Percentiles rank a stretch among this genome's conserved stretches.
Conservation (phyloP, 2,113 vertebrate genomes). For the Crotalus viridis region DNA sequence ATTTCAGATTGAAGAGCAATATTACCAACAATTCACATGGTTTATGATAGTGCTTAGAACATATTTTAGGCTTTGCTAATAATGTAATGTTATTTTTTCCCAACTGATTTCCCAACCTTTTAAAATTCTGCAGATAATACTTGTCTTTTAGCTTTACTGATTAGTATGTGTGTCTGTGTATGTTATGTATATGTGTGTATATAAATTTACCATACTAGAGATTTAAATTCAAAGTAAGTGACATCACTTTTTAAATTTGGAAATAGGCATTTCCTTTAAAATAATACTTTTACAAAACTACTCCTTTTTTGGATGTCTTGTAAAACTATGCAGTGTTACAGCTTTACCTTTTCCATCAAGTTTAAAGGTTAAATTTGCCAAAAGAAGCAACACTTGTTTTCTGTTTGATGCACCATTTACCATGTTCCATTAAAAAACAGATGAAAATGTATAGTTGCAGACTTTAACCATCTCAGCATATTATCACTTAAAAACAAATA, state of each 20-base stretch:
- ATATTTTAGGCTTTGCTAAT: not conserved
- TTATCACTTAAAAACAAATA: not conserved
- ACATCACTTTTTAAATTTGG: not conserved
- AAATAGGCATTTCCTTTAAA: not conserved
- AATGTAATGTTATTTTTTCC: not conserved
- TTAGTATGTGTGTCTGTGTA: not conserved
- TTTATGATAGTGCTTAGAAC: not conserved
- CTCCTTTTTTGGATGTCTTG: constrained; percentile 12
- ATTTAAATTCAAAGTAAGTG: not conserved
- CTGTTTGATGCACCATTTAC: constrained; percentile 7
- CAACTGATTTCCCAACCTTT: not conserved
- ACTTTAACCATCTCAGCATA: not conserved
- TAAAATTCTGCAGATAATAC: not conserved
- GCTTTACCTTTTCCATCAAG: not conserved
- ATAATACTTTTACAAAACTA: not conserved
- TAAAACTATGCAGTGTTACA: not conserved
- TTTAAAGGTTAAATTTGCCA: constrained; percentile 22
- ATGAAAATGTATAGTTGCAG: constrained; percentile 4
- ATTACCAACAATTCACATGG: fast-evolving
- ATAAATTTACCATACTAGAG: not conserved
- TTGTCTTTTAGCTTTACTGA: not conserved
- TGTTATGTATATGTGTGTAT: not conserved
- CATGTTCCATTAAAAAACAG: not conserved
- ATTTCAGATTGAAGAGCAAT: not conserved
- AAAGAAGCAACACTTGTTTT: constrained; percentile 15